Percentiles rank a stretch among this genome's conserved stretches.
Conservation (phyloP, 2,888 invertebrate species). For the Cybosia mesomella region DNA sequence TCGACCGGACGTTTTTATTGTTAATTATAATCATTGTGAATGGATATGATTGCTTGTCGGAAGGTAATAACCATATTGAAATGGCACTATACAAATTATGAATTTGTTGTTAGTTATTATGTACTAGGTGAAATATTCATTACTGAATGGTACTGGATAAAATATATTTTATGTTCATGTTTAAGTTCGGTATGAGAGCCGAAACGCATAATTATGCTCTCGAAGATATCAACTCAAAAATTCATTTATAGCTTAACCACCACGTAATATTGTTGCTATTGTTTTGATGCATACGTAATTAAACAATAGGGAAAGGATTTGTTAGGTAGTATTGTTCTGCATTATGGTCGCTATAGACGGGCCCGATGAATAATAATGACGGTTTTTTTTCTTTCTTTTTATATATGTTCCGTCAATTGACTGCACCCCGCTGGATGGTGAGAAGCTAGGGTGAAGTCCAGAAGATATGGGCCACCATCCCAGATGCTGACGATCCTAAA, state of each 20-base stretch:
- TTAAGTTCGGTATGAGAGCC: too few relatives aligned
- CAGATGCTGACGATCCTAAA: too few relatives aligned
- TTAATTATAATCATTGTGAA: neutral
- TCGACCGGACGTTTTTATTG: neutral
- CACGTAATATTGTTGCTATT: neutral
- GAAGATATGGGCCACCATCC: too few relatives aligned
- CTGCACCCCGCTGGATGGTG: too few relatives aligned
- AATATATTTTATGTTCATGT: too few relatives aligned
- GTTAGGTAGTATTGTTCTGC: neutral
- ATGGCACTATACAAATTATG: neutral
- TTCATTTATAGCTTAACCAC: neutral
- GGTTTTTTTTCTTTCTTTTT: too few relatives aligned
- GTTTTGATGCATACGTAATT: neutral
- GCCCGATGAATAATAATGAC: neutral
- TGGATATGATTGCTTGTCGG: neutral
- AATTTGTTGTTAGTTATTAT: neutral
- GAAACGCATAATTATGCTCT: too few relatives aligned
- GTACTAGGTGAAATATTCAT: too few relatives aligned
- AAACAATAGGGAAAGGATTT: neutral
- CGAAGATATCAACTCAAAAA: neutral
- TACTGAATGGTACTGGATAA: too few relatives aligned
- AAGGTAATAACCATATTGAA: conserved; percentile 23
- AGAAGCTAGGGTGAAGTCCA: too few relatives aligned
- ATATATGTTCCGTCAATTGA: too few relatives aligned
- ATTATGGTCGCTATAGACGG: neutral